Percentiles rank a stretch among this genome's conserved stretches.
These are phyloP conservation scores for Necrosyrtes monachus DNA, from an alignment of 2,797 vertebrate genomes.

Conservation along the genomic window DNA sequence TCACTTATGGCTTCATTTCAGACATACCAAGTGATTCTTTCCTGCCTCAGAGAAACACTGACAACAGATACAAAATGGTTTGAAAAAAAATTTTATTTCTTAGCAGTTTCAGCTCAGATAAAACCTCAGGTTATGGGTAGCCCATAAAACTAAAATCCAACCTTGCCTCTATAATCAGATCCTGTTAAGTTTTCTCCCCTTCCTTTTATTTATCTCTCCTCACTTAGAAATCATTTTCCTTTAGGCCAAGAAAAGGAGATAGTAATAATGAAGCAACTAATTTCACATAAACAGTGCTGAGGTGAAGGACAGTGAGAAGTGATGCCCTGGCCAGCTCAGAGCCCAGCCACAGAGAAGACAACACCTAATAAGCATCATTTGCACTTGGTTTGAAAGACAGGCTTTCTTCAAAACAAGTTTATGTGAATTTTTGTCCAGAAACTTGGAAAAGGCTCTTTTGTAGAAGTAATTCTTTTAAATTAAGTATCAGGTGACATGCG, in stretches of 20 bases:
- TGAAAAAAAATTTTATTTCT: background rate
- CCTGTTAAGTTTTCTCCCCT: background rate
- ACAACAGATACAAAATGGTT: background rate
- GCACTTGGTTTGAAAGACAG: background rate
- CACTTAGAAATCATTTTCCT: background rate
- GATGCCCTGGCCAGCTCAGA: background rate
- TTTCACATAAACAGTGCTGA: background rate
- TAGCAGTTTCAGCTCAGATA: background rate
- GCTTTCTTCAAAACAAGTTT: background rate
- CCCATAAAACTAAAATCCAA: background rate
- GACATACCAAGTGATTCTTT: background rate
- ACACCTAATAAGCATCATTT: rapidly evolving
- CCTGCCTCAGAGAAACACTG: background rate
- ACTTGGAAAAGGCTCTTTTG: background rate
- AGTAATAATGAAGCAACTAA: background rate
- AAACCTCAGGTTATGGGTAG: background rate
- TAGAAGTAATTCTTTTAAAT: background rate
- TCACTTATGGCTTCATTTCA: background rate
- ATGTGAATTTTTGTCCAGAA: background rate
- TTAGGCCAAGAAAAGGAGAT: background rate
- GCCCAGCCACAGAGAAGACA: background rate
- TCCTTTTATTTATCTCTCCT: background rate
- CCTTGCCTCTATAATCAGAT: background rate
- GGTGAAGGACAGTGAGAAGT: background rate
- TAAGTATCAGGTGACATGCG: background rate